phyloP scores from a whole-genome alignment of 2,888 invertebrate species.

The Polymixis lichenea region DNA sequence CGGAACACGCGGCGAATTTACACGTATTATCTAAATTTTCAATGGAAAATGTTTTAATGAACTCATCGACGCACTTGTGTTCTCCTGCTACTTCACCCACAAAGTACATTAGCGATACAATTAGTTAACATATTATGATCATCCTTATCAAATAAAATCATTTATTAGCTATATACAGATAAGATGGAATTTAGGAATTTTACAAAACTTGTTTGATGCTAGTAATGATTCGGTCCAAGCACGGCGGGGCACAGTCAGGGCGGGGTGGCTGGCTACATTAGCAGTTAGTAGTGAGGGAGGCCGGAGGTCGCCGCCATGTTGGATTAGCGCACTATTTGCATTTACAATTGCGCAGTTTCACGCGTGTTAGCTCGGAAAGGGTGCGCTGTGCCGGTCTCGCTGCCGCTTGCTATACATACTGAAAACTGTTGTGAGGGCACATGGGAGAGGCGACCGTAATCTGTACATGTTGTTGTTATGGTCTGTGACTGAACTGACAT shows the following conservation, averaged over 20 bases:
- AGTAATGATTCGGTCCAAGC: neutral
- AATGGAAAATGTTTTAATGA: neutral
- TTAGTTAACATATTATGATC: too few relatives aligned
- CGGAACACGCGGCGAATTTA: neutral
- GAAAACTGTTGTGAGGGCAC: neutral
- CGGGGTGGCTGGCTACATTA: neutral
- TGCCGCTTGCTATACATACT: neutral
- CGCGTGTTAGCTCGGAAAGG: conserved; percentile 69
- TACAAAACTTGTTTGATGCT: neutral
- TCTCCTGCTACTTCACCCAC: neutral
- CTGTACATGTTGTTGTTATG: conserved; percentile 54
- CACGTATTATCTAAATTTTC: neutral
- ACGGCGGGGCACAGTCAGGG: neutral
- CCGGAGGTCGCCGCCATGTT: conserved; percentile 73
- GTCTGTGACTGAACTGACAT: conserved; percentile 1
- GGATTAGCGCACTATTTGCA: conserved; percentile 83
- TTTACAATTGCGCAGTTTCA: conserved; percentile 77
- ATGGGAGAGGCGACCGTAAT: conserved; percentile 3
- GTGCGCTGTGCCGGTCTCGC: conserved; percentile 57
- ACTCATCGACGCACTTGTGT: neutral
- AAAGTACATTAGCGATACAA: neutral
- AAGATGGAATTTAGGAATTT: neutral
- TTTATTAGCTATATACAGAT: neutral
- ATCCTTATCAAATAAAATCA: neutral
- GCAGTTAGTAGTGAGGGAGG: conserved; percentile 28